Evolutionary conservation across 2,113 vertebrate species (phyloP), one percentile per base, ranked within the genome.

Genomic region (Vimba vimba): DNA sequence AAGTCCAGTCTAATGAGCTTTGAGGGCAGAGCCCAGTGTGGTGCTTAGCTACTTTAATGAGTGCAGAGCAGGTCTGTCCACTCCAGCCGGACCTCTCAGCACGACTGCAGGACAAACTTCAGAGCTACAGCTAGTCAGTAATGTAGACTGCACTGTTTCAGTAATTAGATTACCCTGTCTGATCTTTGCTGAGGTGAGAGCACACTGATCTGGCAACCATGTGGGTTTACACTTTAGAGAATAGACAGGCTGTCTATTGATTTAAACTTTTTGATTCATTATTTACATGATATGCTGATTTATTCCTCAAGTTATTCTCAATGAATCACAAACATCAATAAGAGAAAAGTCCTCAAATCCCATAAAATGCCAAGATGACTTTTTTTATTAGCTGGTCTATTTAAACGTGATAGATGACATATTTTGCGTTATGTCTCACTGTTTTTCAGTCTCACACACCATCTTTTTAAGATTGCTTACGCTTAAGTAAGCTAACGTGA

Each of bases 81-180:
- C 62, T 82, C 64, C 80, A 69, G 80, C n/a, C 43, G 62, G 80
- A 82, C 45, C 59, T 33, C 64, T 33, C 80, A 82, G 45, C 64
- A 52, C 5, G 45, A 33, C 60, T 7, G 62, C 60, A 66, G 27
- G 50, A 52, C 80, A 69, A 69, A 69, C 79, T 68, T 82, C 62
- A 64, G 57, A 45, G 57, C 36, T 45, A 60, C 36, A 45, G 79
- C 79, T 33, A 66, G 78, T 80, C 59, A 45, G 57, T 43, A 43
- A 60, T 62, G 57, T 79, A 8, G 57, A 7, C 13, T 62, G 78
- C 57, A 45, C 33, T 45, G 78, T 45, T 68, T 82, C 62, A 52
- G 39, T 82, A 82, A 82, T 82, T 82, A 68, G n/a, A 82, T 68
- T 82, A 82, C n/a, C 25, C 79, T 60, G 79, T 68, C 79, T 82